Conservation (phyloP, 1,140 invertebrate genomes). For the Eriocheir sinensis region DNA sequence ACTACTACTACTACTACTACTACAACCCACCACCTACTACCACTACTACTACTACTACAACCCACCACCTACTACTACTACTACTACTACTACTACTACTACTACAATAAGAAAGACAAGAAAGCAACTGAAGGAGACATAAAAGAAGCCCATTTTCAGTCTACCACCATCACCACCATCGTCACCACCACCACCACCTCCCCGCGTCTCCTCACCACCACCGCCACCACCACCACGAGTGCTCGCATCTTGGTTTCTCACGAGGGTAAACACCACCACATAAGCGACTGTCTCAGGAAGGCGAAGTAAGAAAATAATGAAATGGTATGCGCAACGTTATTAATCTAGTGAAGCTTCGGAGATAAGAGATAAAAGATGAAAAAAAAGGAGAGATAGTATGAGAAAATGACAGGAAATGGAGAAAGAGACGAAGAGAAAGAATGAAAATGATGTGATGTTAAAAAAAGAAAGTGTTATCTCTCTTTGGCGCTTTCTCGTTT, state of each 20-base stretch:
- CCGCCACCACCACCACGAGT: not conserved
- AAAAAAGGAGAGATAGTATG: not conserved
- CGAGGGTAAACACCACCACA: conserved; percentile 1
- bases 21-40: not conserved
- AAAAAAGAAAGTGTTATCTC: too few relatives aligned
- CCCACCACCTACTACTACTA: not conserved
- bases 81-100: conserved; percentile 10
- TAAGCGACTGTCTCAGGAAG: not conserved
- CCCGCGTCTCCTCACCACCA: not conserved
- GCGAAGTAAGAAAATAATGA: too few relatives aligned
- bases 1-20: conserved; percentile 4
- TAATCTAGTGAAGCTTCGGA: too few relatives aligned
- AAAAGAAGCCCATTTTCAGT: not conserved
- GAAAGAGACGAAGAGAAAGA: not conserved
- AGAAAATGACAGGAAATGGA: not conserved
- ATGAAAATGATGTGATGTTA: not conserved
- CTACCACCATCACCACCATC: not conserved
- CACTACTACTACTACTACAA: not conserved
- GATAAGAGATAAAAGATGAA: too few relatives aligned
- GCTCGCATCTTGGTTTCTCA: not conserved
- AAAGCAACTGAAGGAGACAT: not conserved
- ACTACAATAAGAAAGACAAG: not conserved
- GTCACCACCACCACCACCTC: not conserved
- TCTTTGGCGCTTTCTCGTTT: too few relatives aligned
- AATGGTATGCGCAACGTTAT: too few relatives aligned